Evolutionary conservation across 1,140 invertebrate species (phyloP).

Genomic region (Hylaeus anthracinus): DNA sequence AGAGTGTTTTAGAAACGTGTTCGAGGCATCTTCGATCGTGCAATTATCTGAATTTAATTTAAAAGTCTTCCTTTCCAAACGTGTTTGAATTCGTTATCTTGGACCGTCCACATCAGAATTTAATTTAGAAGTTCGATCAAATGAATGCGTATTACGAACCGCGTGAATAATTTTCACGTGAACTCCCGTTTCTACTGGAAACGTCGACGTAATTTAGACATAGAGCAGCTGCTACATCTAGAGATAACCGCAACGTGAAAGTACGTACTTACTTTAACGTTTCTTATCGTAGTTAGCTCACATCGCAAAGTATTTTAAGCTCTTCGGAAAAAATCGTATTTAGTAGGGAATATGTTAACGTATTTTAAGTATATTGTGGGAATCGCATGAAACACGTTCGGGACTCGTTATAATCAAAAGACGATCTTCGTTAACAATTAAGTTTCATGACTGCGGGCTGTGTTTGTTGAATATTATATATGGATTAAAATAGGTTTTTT

Average conservation of each 20-base stretch:
- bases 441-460: constrained; percentile 42
- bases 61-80: no score
- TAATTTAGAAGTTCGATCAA: no score
- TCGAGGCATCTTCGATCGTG: no score
- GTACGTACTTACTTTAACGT: background rate
- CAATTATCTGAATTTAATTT: no score
- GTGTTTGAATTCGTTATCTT: no score
- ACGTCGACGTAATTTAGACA: constrained; percentile 6
- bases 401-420: constrained; percentile 24
- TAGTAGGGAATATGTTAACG: constrained; percentile 46
- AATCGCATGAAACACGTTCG: constrained; percentile 28
- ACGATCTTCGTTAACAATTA: constrained; percentile 43
- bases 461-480: constrained; percentile 46
- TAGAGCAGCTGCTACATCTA: constrained; percentile 12
- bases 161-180: background rate
- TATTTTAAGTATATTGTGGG: constrained; percentile 42
- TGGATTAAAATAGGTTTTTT: constrained; percentile 45
- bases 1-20: no score
- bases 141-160: no score
- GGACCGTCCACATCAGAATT: no score
- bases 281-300: constrained; percentile 25
- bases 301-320: constrained; percentile 45
- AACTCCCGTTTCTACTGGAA: constrained; percentile 5
- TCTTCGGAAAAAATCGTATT: constrained; percentile 32
- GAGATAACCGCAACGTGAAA: background rate